Conservation (phyloP, 2,797 vertebrate genomes). For the Phrynocephalus guinanensis region DNA sequence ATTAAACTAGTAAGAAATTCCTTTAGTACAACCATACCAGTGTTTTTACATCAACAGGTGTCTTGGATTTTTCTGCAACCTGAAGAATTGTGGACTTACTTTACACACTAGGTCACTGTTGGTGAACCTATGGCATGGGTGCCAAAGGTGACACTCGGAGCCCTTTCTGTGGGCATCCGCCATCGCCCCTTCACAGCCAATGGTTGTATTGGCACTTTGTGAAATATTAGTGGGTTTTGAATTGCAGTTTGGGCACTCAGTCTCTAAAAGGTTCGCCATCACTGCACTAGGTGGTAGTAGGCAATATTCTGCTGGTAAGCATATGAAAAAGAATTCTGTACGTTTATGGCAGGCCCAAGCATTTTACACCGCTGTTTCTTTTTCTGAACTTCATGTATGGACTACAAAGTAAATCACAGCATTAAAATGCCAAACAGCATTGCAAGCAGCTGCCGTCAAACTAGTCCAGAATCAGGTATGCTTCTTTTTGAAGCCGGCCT, state of each 20-base stretch:
- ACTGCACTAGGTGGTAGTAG: background rate
- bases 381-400: background rate
- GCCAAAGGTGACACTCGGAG: no score
- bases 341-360: constrained; percentile 61
- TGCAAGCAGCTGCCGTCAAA: constrained; percentile 88
- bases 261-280: no score
- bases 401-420: constrained; percentile 3
- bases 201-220: no score
- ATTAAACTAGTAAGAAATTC: constrained; percentile 31
- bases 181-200: no score
- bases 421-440: constrained; percentile 78
- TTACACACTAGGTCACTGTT: background rate
- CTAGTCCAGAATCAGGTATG: constrained; percentile 90
- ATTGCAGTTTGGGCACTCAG: no score
- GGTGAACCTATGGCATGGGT: no score
- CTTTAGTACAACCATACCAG: background rate
- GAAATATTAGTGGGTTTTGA: no score
- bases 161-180: no score
- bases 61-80: constrained; percentile 18
- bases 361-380: background rate
- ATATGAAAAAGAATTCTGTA: constrained; percentile 70
- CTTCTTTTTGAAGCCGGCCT: constrained; percentile 66
- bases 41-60: constrained; percentile 1
- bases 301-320: constrained; percentile 24
- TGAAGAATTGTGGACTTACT: constrained; percentile 11